phyloP scores from a whole-genome alignment of 2,797 vertebrate species.

The Phoebastria nigripes region DNA sequence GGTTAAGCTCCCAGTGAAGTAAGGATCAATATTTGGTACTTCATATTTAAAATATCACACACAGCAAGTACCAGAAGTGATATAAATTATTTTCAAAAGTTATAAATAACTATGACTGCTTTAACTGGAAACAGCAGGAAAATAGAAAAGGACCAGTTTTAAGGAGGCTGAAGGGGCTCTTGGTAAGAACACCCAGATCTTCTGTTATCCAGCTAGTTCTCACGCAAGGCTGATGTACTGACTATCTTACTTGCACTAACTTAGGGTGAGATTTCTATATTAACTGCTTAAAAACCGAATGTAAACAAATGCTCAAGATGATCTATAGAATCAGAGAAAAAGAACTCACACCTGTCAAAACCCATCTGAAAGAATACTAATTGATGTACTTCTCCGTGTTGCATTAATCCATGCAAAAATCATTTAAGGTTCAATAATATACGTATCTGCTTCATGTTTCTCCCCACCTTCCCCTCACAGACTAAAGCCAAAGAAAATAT shows the following conservation, averaged over 20 bases:
- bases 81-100: background rate
- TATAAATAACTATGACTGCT: background rate
- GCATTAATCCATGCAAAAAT: background rate
- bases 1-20: background rate
- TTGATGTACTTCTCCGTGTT: background rate
- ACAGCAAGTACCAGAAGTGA: background rate
- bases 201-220: background rate
- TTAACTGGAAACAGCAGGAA: background rate
- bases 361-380: background rate
- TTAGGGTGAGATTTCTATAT: background rate
- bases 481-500: background rate
- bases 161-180: background rate
- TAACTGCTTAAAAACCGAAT: background rate
- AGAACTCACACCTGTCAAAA: background rate
- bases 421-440: background rate
- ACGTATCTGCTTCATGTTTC: rapidly evolving
- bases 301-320: background rate
- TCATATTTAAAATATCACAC: background rate
- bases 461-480: background rate
- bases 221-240: background rate
- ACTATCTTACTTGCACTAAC: background rate
- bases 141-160: background rate
- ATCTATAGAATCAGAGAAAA: background rate
- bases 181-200: background rate
- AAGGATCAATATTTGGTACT: background rate